Evolutionary conservation across 1,140 invertebrate genomes (phyloP).

Genomic region (Zeugodacus cucurbitae): DNA sequence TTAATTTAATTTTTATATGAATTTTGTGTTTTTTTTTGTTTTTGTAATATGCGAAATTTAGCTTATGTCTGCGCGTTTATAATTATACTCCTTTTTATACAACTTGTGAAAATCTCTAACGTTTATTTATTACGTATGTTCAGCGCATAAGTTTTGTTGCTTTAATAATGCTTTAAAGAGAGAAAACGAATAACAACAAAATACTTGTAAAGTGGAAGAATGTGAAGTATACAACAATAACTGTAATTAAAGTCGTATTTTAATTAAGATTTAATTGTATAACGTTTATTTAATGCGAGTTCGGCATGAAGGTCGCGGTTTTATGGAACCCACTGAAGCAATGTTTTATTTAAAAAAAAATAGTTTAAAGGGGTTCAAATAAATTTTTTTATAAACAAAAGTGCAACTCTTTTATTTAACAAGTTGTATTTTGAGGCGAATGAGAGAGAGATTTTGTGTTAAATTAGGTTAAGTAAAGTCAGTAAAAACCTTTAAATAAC

Average conservation of each 20-base stretch:
- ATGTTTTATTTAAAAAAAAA: neutral
- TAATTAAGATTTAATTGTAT: neutral
- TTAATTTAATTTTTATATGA: neutral
- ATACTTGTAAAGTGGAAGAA: neutral
- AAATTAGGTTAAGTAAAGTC: too few species aligned
- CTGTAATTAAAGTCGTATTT: neutral
- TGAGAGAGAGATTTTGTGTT: too few species aligned
- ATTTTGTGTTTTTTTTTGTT: neutral
- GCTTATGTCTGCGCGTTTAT: neutral
- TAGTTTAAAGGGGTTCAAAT: constrained; percentile 12
- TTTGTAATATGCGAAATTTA: constrained; percentile 1
- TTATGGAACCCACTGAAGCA: neutral
- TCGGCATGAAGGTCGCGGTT: neutral
- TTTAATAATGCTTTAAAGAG: constrained; percentile 8
- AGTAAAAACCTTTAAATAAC: too few species aligned
- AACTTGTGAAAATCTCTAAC: neutral
- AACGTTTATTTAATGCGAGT: neutral
- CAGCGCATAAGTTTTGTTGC: neutral
- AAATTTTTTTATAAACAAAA: constrained; percentile 28
- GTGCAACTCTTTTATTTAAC: too few species aligned
- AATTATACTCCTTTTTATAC: neutral
- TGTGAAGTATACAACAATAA: neutral
- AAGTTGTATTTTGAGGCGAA: too few species aligned
- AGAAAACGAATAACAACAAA: neutral
- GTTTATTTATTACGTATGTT: constrained; percentile 1